These are phyloP conservation scores for Paratrypauchen microcephalus DNA, from an alignment of 2,797 vertebrate genomes.

Conservation along the genomic window DNA sequence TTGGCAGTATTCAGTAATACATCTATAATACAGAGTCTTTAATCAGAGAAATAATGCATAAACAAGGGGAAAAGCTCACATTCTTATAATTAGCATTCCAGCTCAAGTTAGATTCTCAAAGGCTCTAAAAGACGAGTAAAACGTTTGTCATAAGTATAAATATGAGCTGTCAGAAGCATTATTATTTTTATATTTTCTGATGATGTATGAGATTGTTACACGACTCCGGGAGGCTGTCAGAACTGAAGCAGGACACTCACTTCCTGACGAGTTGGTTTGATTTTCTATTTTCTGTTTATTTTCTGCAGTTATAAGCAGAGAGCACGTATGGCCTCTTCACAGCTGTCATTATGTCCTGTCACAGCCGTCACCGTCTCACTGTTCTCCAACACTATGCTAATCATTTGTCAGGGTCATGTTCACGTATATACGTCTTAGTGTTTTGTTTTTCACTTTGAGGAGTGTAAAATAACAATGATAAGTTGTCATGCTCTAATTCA, in stretches of 20 bases:
- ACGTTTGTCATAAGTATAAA: slow-evolving; percentile 14
- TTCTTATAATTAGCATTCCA: not conserved
- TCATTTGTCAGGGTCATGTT: slow-evolving; percentile 53
- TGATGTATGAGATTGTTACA: slow-evolving; percentile 2
- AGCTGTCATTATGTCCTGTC: slow-evolving; percentile 58
- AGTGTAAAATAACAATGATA: not conserved
- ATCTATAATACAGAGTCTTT: not conserved
- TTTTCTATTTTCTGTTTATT: slow-evolving; percentile 35
- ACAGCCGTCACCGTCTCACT: slow-evolving; percentile 46
- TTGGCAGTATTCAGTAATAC: no score
- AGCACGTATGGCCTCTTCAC: slow-evolving; percentile 42
- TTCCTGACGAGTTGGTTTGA: slow-evolving; percentile 22
- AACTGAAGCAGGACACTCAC: slow-evolving; percentile 35
- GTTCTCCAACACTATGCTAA: slow-evolving; percentile 45
- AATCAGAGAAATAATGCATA: not conserved
- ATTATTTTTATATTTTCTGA: not conserved
- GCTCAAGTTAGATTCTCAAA: not conserved
- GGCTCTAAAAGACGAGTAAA: not conserved
- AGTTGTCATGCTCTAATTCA: not conserved
- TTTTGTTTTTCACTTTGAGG: slow-evolving; percentile 24
- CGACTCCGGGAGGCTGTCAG: slow-evolving; percentile 28
- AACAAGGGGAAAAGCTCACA: not conserved
- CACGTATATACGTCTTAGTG: slow-evolving; percentile 37
- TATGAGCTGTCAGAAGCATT: not conserved
- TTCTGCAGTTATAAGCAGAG: slow-evolving; percentile 8